These are phyloP conservation scores for Lamprologus lemairii DNA, from an alignment of 2,113 vertebrate species.

Conservation along the genomic window DNA sequence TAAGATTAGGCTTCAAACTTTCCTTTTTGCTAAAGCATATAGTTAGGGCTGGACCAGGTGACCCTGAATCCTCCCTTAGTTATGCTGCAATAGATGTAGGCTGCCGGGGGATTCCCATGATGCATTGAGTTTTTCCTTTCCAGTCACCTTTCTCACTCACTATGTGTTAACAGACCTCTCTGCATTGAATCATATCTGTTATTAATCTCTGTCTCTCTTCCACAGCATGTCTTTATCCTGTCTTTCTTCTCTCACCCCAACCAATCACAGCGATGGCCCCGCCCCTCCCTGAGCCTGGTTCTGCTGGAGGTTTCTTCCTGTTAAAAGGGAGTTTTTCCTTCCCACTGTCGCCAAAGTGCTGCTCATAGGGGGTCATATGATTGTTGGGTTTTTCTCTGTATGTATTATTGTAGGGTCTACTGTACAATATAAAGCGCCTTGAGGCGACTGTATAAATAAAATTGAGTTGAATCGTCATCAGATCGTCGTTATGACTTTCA, in stretches of 20 bases:
- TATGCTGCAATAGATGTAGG: accelerated
- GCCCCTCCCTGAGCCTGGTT: background rate
- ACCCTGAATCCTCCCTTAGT: background rate
- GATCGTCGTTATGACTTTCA: background rate
- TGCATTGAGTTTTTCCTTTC: accelerated
- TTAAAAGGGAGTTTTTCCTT: background rate
- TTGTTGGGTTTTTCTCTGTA: background rate
- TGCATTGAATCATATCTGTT: accelerated
- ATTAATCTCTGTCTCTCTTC: background rate
- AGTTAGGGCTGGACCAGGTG: background rate
- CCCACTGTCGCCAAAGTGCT: background rate
- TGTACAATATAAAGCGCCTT: accelerated
- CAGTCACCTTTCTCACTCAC: no score
- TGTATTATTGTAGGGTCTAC: accelerated
- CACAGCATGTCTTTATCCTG: background rate
- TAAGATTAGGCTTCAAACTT: no score
- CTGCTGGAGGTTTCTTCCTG: accelerated
- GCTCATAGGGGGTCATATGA: background rate
- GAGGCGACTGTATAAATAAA: accelerated
- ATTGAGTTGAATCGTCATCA: accelerated
- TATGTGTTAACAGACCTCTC: accelerated
- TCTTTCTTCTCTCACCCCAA: background rate
- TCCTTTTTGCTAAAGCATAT: background rate
- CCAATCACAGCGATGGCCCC: background rate
- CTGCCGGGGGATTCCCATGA: accelerated